Conservation (phyloP, 2,113 vertebrate genomes). For the Notarius quadriscutis region DNA sequence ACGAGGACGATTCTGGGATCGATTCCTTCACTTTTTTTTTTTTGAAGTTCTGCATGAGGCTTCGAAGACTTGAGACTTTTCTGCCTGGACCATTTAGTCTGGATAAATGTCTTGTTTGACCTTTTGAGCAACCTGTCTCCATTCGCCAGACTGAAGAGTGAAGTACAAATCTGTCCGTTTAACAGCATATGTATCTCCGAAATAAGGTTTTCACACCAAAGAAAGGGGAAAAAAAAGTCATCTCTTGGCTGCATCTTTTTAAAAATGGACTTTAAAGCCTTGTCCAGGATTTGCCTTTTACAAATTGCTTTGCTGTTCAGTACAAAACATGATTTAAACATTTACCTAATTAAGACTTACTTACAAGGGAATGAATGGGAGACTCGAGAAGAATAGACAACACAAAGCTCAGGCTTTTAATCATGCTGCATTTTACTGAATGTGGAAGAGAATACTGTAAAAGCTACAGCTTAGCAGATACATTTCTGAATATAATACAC, state of each 20-base stretch:
- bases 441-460: neutral
- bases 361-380: neutral
- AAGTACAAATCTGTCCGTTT: slow-evolving; percentile 16
- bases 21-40: neutral
- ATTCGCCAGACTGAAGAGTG: neutral
- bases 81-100: neutral
- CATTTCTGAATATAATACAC: slow-evolving; percentile 10
- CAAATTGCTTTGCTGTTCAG: neutral
- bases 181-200: slow-evolving; percentile 32
- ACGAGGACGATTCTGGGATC: neutral
- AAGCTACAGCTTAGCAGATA: neutral
- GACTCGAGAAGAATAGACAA: neutral
- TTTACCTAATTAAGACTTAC: neutral
- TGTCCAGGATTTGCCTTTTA: neutral
- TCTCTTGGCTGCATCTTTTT: neutral
- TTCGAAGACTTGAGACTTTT: neutral
- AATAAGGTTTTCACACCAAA: neutral
- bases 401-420: neutral
- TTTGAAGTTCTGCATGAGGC: neutral
- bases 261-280: neutral
- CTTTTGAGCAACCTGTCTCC: neutral
- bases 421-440: neutral
- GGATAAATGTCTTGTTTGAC: neutral
- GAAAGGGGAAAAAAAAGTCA: neutral
- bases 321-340: neutral